These are phyloP conservation scores for Pollimyrus isidori DNA, from an alignment of 2,113 vertebrate genomes.

Conservation along the genomic window DNA sequence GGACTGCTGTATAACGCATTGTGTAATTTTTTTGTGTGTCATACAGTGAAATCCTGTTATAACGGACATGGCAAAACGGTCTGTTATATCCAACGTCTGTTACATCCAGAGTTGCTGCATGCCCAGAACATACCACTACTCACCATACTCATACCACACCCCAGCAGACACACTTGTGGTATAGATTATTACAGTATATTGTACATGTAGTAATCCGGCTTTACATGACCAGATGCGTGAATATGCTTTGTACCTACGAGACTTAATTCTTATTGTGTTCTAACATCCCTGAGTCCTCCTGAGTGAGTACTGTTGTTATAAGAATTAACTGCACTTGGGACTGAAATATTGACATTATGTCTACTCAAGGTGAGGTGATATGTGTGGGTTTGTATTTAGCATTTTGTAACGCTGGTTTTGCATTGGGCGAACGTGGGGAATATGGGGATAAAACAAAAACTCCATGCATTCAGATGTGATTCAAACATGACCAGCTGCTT, in stretches of 20 bases:
- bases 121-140: too few relatives aligned
- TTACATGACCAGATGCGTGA: too few relatives aligned
- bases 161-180: too few relatives aligned
- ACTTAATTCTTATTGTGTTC: background rate
- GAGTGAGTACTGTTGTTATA: background rate
- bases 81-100: too few relatives aligned
- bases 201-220: too few relatives aligned
- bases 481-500: background rate
- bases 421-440: background rate
- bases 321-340: background rate
- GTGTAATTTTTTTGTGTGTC: background rate
- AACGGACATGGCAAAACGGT: too few relatives aligned
- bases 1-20: background rate
- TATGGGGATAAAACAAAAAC: background rate
- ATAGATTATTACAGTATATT: too few relatives aligned
- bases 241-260: background rate
- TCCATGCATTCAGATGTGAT: background rate
- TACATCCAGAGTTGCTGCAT: too few relatives aligned
- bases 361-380: background rate
- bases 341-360: background rate
- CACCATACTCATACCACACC: too few relatives aligned
- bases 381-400: background rate
- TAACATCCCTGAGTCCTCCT: background rate
- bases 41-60: background rate
- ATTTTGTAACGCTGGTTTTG: background rate